Evolutionary conservation across 1,140 invertebrate genomes (phyloP).

Genomic region (Nymphalis io): DNA sequence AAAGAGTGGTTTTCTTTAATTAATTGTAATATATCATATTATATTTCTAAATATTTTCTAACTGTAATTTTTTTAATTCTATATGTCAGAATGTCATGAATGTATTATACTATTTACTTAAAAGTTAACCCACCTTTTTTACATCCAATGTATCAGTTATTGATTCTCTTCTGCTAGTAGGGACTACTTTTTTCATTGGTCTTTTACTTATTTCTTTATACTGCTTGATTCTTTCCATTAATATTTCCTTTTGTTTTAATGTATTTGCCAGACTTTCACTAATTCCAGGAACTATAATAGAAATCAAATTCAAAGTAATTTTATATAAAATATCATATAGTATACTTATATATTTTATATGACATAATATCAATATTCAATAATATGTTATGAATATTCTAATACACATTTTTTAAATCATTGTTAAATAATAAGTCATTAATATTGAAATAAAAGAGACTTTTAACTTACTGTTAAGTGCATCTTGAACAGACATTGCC

Average conservation of each 20-base stretch:
- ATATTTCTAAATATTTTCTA: too few species aligned
- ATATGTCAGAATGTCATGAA: background rate
- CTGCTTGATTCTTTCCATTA: conserved; percentile 76
- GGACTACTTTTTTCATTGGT: conserved; percentile 55
- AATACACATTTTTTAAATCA: too few species aligned
- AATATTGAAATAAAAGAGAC: background rate
- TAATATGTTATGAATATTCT: too few species aligned
- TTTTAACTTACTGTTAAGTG: conserved; percentile 68
- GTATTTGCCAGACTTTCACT: conserved; percentile 77
- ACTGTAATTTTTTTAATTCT: too few species aligned
- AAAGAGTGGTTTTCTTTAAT: too few species aligned
- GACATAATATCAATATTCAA: too few species aligned
- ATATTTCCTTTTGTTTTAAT: conserved; percentile 71
- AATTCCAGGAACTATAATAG: conserved; percentile 70
- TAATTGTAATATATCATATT: too few species aligned
- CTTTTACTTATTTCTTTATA: conserved; percentile 76
- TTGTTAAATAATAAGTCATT: too few species aligned
- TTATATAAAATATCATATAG: background rate
- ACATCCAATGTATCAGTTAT: conserved; percentile 40
- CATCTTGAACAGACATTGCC: conserved; percentile 72
- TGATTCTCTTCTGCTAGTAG: conserved; percentile 52
- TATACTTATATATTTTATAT: too few species aligned
- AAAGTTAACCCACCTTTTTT: conserved; percentile 50
- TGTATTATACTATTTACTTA: background rate
- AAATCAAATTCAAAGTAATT: background rate